These are phyloP conservation scores for Gymnarchus niloticus DNA, from an alignment of 2,113 vertebrate genomes.

Conservation along the genomic window DNA sequence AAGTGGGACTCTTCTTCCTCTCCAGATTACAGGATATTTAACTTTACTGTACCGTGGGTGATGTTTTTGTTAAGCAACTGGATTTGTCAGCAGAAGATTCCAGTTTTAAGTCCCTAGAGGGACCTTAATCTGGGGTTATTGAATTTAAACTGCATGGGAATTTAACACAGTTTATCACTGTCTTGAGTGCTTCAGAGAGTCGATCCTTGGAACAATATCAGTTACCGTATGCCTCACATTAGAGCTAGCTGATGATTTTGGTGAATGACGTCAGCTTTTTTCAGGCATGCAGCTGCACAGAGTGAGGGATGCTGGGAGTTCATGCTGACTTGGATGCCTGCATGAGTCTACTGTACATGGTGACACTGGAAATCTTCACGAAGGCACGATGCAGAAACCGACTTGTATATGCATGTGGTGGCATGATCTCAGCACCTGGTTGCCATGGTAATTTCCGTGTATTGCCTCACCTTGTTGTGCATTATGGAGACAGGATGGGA, in stretches of 20 bases:
- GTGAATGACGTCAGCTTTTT: not conserved
- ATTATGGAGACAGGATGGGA: not conserved
- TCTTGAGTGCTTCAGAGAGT: not conserved
- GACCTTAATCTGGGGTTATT: not conserved
- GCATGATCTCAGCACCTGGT: conserved; percentile 18
- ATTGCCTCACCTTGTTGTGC: not conserved
- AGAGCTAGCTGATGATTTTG: not conserved
- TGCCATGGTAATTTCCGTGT: conserved; percentile 17
- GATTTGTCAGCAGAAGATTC: conserved; percentile 11
- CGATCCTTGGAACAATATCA: not conserved
- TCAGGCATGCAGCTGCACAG: not conserved
- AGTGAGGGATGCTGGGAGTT: not conserved
- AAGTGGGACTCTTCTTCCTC: not conserved
- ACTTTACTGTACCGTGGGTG: not conserved
- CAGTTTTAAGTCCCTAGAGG: not conserved
- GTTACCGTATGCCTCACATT: not conserved
- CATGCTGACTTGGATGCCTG: not conserved
- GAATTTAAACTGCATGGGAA: not conserved
- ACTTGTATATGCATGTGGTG: no score
- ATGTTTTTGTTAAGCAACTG: not conserved
- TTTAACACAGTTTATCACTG: not conserved
- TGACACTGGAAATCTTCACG: not conserved
- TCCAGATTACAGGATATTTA: not conserved
- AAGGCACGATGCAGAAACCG: not conserved
- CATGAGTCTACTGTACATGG: not conserved